These are phyloP conservation scores for Rhodeus uyekii DNA, from an alignment of 2,797 vertebrate species.

Conservation along the genomic window DNA sequence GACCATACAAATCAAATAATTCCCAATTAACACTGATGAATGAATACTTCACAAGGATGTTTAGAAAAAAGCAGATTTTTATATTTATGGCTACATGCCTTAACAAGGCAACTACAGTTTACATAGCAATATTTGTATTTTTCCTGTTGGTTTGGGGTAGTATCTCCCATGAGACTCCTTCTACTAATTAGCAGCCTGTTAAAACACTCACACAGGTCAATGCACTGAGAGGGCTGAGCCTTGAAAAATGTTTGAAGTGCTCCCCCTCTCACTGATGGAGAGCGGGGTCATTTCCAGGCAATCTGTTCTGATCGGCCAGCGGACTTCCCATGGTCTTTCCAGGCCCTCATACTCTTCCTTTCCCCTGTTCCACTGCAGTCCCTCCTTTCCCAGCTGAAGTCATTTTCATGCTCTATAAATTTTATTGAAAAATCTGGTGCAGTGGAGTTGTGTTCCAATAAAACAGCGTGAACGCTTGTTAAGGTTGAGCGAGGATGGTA, in stretches of 20 bases:
- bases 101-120: constrained; percentile 31
- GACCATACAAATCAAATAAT: constrained; percentile 3
- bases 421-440: constrained; percentile 72
- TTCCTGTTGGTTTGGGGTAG: constrained; percentile 43
- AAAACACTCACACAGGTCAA: constrained; percentile 62
- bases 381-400: constrained; percentile 58
- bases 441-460: constrained; percentile 51
- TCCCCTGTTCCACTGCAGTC: background rate
- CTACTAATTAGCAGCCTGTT: constrained; percentile 63
- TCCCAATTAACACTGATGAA: background rate
- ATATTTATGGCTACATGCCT: background rate
- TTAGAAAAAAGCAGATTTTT: background rate
- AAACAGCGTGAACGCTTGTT: constrained; percentile 65
- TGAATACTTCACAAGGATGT: background rate
- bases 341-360: background rate
- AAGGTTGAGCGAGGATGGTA: constrained; percentile 56
- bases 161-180: constrained; percentile 48
- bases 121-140: constrained; percentile 48
- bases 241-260: constrained; percentile 34
- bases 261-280: constrained; percentile 41
- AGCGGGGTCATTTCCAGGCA: constrained; percentile 40
- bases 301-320: constrained; percentile 26
- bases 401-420: constrained; percentile 73
- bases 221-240: constrained; percentile 44
- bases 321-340: constrained; percentile 6